These are phyloP conservation scores for Ylistrum balloti DNA, from an alignment of 1,140 invertebrate genomes.

Conservation along the genomic window DNA sequence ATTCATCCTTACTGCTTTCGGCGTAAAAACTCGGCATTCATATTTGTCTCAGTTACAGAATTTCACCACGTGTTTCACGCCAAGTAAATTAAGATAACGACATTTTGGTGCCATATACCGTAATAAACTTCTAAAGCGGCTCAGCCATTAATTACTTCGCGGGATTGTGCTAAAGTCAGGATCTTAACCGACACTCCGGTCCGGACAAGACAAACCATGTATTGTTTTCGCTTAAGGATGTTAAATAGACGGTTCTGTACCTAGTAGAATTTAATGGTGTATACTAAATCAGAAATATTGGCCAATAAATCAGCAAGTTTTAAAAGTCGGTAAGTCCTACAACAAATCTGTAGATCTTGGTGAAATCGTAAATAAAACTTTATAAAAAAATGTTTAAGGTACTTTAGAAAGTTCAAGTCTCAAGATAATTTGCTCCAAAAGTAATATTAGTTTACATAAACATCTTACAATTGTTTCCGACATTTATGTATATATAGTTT, in stretches of 20 bases:
- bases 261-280: neutral
- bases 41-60: neutral
- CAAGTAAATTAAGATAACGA: slow-evolving; percentile 27
- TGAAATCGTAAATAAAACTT: neutral
- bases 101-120: slow-evolving; percentile 22
- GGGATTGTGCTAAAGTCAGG: neutral
- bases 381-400: neutral
- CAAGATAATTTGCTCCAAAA: no score
- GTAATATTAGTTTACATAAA: no score
- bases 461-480: no score
- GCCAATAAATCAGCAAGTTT: neutral
- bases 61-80: slow-evolving; percentile 4
- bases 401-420: neutral
- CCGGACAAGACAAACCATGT: neutral
- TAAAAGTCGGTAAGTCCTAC: neutral
- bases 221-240: neutral
- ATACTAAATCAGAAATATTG: neutral
- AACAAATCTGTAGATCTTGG: neutral
- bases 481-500: no score
- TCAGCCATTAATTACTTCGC: neutral
- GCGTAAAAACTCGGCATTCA: neutral
- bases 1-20: neutral
- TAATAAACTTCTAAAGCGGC: slow-evolving; percentile 1
- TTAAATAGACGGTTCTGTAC: neutral
- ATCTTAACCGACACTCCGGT: neutral